Base-by-base conservation (phyloP, 2,888 invertebrate species). In the Trypoxylon attenuatum region DNA sequence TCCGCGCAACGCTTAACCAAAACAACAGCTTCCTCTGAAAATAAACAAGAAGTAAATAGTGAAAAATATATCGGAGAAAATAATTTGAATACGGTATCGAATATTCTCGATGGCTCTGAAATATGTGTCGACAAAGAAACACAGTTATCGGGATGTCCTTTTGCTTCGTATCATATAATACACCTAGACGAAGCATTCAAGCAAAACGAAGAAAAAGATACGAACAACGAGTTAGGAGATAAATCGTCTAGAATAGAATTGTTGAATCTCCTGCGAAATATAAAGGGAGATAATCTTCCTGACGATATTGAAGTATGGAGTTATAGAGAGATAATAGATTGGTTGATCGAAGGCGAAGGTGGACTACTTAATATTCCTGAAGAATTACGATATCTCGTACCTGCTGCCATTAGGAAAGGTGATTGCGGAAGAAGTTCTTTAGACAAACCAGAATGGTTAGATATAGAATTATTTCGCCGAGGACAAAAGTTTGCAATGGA, bases 401-500 rank as follows among this genome's bases (percentile, higher is more conserved):
- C 68, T 2, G 74, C 66, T 1, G 0, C 0, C 0, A 10, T 51
- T 0, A 15, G 69, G 6, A 50, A 52, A 0, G 81, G 81, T 0
- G 83, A 85, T 39, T 81, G 71, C 22, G 77, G 77, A 8, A 61
- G 72, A 22, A 46, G 73, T 2, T 38, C 72, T 2, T 69, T 79
- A 1, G 59, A 72, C 0, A 78, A 67, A 42, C 89, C 89, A 1
- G 76, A 81, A 1, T 89, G 89, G 88, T 69, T 88, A 22, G 87
- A 89, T 69, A 71, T 81, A 52, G 86, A 86, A 0, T 87, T 87
- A 49, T 88, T 89, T 63, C 71, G 81, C 19, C 79, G 87, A 5
- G 90, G 90, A 1, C 88, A 88, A 65, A 71, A 82, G 18, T 89
- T 90, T 69, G 89, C 88, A 5, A 68, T 69, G 27, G 82, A 87